Evolutionary conservation across 2,113 vertebrate species (phyloP), one percentile per base, ranked within the genome.

Genomic region (Phoenicopterus ruber): DNA sequence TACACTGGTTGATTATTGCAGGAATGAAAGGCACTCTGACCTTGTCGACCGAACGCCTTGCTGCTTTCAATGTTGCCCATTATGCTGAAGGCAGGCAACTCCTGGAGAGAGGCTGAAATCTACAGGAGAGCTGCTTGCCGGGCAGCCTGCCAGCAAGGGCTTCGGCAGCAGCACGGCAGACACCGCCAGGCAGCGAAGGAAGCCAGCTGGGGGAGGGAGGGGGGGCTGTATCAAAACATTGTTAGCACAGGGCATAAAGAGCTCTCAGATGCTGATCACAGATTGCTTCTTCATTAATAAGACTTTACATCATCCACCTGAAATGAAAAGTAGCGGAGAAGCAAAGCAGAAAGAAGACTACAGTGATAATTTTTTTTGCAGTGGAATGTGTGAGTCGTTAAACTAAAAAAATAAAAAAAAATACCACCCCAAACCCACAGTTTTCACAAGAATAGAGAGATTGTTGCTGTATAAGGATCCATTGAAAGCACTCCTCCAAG

Each of bases 11-110:
- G 98, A 98, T 98, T 98, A 98, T 98, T 98, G 98, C 98, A 97
- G 97, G 98, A 98, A 98, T 98, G 98, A 98, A 99, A 98, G 98
- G 96, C 98, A 95, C 97, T 98, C 96, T 98, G 98, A 98, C 98
- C 98, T 98, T 98, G 98, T 96, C 93, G 79, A 97, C 98, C 94
- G 28, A 98, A 95, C 11, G 97, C 97, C 98, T 98, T 95, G 97
- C 97, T 96, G 98, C 97, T 98, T 98, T 98, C 98, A 98, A 94
- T 98, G 98, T 96, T 97, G 97, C 97, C 98, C 97, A 98, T 98
- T 98, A 98, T 98, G 94, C 97, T 63, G 96, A 96, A 98, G 97
- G 97, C 98, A 97, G 97, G 97, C 98, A 88, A 49, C 98, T 98
- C 98, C 98, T 97, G 96, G 97, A 97, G 98, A 97, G 97, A 96